Conservation (phyloP, 2,113 vertebrate species). For the Lanius ludovicianus region DNA sequence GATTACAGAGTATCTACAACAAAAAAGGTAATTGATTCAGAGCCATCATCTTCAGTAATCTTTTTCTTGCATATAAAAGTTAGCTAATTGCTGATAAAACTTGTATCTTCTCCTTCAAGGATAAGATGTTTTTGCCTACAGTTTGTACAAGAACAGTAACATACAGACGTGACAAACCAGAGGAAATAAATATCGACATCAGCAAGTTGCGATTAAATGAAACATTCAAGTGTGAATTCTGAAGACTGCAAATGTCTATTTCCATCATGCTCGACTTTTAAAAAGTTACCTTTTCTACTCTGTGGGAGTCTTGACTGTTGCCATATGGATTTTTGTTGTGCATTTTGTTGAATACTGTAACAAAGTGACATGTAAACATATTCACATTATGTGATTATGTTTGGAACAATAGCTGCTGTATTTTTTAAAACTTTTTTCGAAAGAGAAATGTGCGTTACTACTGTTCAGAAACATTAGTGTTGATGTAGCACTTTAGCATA, state of each 20-base stretch:
- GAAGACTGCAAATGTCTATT: conserved; percentile 62
- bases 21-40: conserved; percentile 83
- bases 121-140: conserved; percentile 84
- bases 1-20: conserved; percentile 77
- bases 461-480: conserved; percentile 78
- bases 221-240: conserved; percentile 83
- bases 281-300: conserved; percentile 21
- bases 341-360: conserved; percentile 49
- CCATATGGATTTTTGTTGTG: not conserved
- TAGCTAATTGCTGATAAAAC: conserved; percentile 42
- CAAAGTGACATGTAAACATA: conserved; percentile 56
- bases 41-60: conserved; percentile 1
- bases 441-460: conserved; percentile 82
- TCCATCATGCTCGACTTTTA: conserved; percentile 8
- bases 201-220: conserved; percentile 85
- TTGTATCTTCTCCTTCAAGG: conserved; percentile 75
- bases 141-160: conserved; percentile 91
- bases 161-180: conserved; percentile 87
- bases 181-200: conserved; percentile 89
- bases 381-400: conserved; percentile 59
- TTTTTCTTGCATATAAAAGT: conserved; percentile 12
- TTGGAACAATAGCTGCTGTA: conserved; percentile 75
- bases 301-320: conserved; percentile 54
- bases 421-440: conserved; percentile 37
- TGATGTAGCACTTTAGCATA: conserved; percentile 82